Percentiles rank a stretch among this genome's conserved stretches.
phyloP scores from a whole-genome alignment of 2,113 vertebrate species.

The Semnornis frantzii region DNA sequence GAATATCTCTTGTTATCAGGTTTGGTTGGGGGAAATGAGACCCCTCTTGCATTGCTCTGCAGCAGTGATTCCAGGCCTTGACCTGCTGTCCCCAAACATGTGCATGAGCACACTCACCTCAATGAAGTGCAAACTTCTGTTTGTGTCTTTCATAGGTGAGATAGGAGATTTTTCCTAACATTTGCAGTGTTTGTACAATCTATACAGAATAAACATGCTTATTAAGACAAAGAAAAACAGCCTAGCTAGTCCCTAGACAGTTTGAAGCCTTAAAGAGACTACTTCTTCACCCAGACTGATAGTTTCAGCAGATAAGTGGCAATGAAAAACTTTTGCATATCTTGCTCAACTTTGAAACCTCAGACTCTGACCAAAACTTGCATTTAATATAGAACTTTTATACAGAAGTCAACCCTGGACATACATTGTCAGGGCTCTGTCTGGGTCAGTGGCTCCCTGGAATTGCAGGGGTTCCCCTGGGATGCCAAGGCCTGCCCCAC shows the following conservation, averaged over 20 bases:
- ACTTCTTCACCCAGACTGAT: neutral
- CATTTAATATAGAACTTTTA: neutral
- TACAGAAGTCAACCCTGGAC: neutral
- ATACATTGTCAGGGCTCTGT: neutral
- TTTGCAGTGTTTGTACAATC: neutral
- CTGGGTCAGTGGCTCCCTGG: neutral
- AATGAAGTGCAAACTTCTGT: neutral
- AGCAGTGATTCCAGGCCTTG: fast-evolving
- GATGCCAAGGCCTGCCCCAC: neutral
- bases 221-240: neutral
- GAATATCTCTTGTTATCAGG: neutral
- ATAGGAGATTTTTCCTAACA: neutral
- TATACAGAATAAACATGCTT: neutral
- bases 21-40: neutral
- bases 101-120: fast-evolving
- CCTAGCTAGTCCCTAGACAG: neutral
- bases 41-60: neutral
- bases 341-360: neutral
- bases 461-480: fast-evolving
- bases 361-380: neutral
- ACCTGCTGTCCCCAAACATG: fast-evolving
- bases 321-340: neutral
- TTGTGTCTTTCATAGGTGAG: neutral
- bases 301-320: neutral
- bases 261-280: neutral